Base-by-base conservation (phyloP, 2,113 vertebrate species). In the Eurystomus gularis region DNA sequence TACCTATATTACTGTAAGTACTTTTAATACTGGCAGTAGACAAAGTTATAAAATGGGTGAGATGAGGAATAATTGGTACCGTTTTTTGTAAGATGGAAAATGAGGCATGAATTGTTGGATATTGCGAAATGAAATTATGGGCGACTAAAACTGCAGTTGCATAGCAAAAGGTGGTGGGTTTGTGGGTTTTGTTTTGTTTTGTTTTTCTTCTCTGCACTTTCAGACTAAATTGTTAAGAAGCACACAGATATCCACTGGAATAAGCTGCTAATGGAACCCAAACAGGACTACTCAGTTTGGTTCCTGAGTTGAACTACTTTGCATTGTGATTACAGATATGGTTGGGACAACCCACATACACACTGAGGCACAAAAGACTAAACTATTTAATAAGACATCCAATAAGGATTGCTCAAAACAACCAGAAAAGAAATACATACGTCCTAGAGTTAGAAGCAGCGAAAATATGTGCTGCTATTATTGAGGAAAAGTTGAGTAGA, bases 1-100 rank as follows among this genome's bases (percentile, higher is more conserved):
- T 75, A 98, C 98, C 78, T 99, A 99, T 91, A 98, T 99, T 88
- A 99, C 98, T 87, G 99, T 99, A 97, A 98, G 99, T 98, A 71
- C 64, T 60, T 78, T 39, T 37, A 73, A 54, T 73, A 31, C 13
- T 73, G 35, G 68, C 5, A 17, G 35, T 64, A 54, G 35, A 57
- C 6, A 20, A 46, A 13, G 33, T 35, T 73, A 40, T 40, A 54
- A 49, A 55, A 82, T 9, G 33, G 23, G 6, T 61, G 76, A 66
- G 14, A 37, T 68, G 13, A 79, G 37, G 26, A 82, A 39, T 58
- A 57, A 69, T 24, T n/a, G n/a, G n/a, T n/a, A n/a, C n/a, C n/a
- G n/a, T n/a, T 37, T 17, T 57, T 33, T 69, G 35, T 48, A 42
- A n/a, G n/a, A n/a, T n/a, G n/a, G n/a, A 71, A 76, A 86, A 39